Base-by-base conservation (phyloP, 2,797 vertebrate genomes). In the Bradypodion ventrale region DNA sequence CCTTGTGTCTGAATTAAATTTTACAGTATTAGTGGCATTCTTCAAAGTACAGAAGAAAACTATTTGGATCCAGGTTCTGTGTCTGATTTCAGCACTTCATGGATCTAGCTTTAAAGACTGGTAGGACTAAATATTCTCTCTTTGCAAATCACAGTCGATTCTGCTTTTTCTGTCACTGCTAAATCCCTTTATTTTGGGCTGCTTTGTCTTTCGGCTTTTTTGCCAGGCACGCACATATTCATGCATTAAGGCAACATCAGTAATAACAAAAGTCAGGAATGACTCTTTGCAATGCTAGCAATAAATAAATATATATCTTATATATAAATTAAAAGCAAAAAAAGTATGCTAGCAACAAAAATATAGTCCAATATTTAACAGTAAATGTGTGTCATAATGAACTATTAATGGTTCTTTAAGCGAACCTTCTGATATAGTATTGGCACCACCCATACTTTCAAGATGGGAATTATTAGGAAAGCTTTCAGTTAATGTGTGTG, bases 401-500 rank as follows among this genome's bases (percentile, higher is more conserved):
- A 49, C 29, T 92, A 85, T 83, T 75, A 49, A 52, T 83, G 37
- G 19, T 62, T n/a, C 21, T 78, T 44, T 49, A 60, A 44, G n/a
- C 25, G 5, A 76, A 3, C 23, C 10, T 35, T 19, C 19, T 65
- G 5, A 88, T 49, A 42, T 87, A 83, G 86, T 93, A 93, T 89
- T 92, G 72, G 78, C 72, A 81, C 80, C 83, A 93, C 90, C 92
- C 92, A 93, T 88, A 85, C 90, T 92, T 87, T 91, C 91, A 92
- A 89, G 91, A 56, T 83, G 49, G 89, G 88, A 79, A 49, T 73
- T 85, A 70, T 90, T 68, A 87, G 86, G 82, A 93, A 93, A 89
- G 87, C 87, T 92, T 93, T 92, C 91, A 88, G 90, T 94, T 95
- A 93, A 94, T 92, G 83, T 94, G 78, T 93, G 72, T 93, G 93